These are phyloP conservation scores for Chromis chromis DNA, from an alignment of 2,797 vertebrate genomes.

Conservation along the genomic window DNA sequence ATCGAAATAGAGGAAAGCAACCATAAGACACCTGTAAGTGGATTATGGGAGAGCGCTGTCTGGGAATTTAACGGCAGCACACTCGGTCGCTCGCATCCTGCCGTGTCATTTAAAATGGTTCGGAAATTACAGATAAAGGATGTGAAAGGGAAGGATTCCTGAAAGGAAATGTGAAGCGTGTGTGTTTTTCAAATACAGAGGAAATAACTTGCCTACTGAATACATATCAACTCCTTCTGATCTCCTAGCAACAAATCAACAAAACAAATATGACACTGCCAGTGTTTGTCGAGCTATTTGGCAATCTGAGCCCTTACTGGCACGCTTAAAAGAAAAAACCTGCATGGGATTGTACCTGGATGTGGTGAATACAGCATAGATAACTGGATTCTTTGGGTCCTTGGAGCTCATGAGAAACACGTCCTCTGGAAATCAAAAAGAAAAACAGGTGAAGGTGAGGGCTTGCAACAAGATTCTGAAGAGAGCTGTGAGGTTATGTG, in stretches of 20 bases:
- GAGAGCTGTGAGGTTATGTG: too few relatives aligned
- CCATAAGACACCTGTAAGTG: slow-evolving; percentile 77
- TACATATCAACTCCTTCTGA: slow-evolving; percentile 37
- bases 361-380: slow-evolving; percentile 98
- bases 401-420: slow-evolving; percentile 97
- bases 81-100: slow-evolving; percentile 41
- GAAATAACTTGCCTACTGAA: slow-evolving; percentile 53
- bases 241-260: slow-evolving; percentile 69
- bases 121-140: slow-evolving; percentile 57
- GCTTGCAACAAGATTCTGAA: background rate
- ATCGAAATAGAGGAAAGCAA: slow-evolving; percentile 43
- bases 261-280: slow-evolving; percentile 62
- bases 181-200: slow-evolving; percentile 57
- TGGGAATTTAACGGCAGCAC: slow-evolving; percentile 63
- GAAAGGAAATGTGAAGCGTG: slow-evolving; percentile 46
- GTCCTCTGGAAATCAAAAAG: slow-evolving; percentile 70
- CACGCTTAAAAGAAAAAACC: slow-evolving; percentile 22
- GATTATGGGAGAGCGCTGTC: slow-evolving; percentile 71
- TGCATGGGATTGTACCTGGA: slow-evolving; percentile 89
- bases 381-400: slow-evolving; percentile 96
- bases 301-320: slow-evolving; percentile 18
- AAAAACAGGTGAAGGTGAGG: slow-evolving; percentile 4
- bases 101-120: slow-evolving; percentile 54
- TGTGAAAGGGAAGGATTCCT: slow-evolving; percentile 27
- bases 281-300: slow-evolving; percentile 31